phyloP scores from a whole-genome alignment of 2,797 vertebrate species.

The Hafferia zeledoni region DNA sequence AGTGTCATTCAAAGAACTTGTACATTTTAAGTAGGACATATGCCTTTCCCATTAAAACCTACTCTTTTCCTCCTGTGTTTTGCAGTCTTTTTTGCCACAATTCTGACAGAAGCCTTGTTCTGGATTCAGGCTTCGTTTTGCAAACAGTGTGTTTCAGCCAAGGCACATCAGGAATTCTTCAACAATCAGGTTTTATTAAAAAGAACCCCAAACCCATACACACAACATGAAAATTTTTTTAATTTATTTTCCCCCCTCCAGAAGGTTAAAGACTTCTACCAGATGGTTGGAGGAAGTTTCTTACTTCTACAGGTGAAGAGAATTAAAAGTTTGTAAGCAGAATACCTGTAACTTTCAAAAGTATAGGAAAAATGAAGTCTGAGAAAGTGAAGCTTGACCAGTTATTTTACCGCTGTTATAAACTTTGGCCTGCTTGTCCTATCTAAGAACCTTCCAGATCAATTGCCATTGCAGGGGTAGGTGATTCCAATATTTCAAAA shows the following conservation, averaged over 20 bases:
- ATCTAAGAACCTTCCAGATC: neutral
- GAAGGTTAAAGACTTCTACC: neutral
- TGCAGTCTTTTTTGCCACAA: neutral
- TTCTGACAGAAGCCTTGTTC: neutral
- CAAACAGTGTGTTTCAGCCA: neutral
- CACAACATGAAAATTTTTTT: too few species aligned
- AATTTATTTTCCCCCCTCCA: too few species aligned
- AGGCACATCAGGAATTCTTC: neutral
- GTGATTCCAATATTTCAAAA: neutral
- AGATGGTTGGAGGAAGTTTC: neutral
- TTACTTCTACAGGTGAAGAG: neutral
- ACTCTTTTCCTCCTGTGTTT: constrained; percentile 29
- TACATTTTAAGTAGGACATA: constrained; percentile 9
- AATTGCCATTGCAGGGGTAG: neutral
- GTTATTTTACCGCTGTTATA: neutral
- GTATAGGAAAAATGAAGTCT: neutral
- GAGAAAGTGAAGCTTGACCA: neutral
- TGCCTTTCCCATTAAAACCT: neutral
- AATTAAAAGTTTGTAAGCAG: neutral
- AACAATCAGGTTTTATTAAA: neutral
- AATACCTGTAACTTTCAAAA: neutral
- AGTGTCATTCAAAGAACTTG: neutral
- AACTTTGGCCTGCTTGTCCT: neutral
- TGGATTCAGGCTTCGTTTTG: neutral
- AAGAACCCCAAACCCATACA: neutral